phyloP scores from a whole-genome alignment of 2,113 vertebrate species.

The Epinephelus fuscoguttatus region DNA sequence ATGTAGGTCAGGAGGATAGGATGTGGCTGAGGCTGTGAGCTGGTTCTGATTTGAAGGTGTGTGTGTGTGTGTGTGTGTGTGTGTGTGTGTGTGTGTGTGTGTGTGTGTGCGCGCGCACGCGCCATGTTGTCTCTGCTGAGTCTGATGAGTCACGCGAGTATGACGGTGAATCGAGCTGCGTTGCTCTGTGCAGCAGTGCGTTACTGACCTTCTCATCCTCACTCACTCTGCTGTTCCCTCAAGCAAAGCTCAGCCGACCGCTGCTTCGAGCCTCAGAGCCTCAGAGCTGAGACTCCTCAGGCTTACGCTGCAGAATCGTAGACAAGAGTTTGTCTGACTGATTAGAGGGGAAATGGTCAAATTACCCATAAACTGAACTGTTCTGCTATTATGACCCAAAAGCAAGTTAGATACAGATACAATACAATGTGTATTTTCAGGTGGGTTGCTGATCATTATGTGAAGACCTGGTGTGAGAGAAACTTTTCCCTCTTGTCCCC shows the following conservation, averaged over 20 bases:
- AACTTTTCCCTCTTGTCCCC: slow-evolving; percentile 90
- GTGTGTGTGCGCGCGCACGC: too few species aligned
- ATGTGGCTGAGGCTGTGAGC: slow-evolving; percentile 38
- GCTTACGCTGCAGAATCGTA: background rate
- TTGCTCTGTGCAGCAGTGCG: slow-evolving; percentile 37
- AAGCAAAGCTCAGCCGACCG: background rate
- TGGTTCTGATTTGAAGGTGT: slow-evolving; percentile 37
- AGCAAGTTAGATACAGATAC: too few species aligned
- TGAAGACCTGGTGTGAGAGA: slow-evolving; percentile 93
- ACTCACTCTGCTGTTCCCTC: background rate
- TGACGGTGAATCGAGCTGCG: background rate
- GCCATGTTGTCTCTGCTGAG: slow-evolving; percentile 19
- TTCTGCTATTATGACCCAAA: background rate
- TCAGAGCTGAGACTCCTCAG: background rate
- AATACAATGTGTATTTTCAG: slow-evolving; percentile 74
- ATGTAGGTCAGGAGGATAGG: slow-evolving; percentile 64
- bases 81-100: background rate
- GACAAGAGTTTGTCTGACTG: background rate
- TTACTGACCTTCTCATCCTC: slow-evolving; percentile 34
- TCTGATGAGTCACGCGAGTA: slow-evolving; percentile 39
- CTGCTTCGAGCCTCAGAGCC: background rate
- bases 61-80: background rate
- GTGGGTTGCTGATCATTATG: slow-evolving; percentile 92
- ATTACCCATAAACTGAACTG: background rate
- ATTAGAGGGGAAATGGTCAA: background rate